Conservation (phyloP, 2,797 vertebrate species). For the Caiman crocodilus region DNA sequence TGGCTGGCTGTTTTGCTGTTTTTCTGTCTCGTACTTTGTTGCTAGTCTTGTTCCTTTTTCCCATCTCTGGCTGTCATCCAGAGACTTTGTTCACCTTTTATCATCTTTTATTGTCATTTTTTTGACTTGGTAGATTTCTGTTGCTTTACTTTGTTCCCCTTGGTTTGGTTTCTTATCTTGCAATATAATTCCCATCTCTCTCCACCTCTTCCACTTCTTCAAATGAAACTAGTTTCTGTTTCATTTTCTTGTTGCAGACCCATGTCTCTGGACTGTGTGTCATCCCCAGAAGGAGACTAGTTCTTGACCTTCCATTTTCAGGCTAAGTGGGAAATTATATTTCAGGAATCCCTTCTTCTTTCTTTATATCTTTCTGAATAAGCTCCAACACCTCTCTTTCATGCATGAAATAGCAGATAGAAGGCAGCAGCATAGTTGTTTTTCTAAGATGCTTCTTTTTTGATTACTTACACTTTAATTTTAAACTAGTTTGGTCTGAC, state of each 20-base stretch:
- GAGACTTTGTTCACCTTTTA: not conserved
- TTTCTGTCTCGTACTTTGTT: not conserved
- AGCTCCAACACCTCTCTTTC: not conserved
- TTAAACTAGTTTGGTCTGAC: not conserved
- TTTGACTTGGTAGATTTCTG: not conserved
- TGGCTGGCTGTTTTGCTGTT: not conserved
- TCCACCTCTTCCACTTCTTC: conserved; percentile 16
- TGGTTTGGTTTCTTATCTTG: conserved; percentile 51
- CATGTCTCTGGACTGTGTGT: conserved; percentile 2
- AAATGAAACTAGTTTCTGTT: conserved; percentile 31
- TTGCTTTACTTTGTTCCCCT: conserved; percentile 5
- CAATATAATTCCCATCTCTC: conserved; percentile 35
- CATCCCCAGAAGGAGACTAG: not conserved
- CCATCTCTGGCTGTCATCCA: conserved; percentile 18
- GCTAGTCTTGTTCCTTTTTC: not conserved
- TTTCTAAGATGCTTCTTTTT: not conserved
- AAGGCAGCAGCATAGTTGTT: not conserved
- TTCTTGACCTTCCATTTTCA: conserved; percentile 14
- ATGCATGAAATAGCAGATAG: not conserved
- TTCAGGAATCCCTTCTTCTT: not conserved
- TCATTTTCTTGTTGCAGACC: conserved; percentile 13
- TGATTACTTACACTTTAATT: not conserved
- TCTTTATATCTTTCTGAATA: not conserved
- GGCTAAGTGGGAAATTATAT: not conserved
- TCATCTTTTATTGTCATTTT: conserved; percentile 54